Evolutionary conservation across 1,140 invertebrate species (phyloP).

Genomic region (Mactra quadrangularis): DNA sequence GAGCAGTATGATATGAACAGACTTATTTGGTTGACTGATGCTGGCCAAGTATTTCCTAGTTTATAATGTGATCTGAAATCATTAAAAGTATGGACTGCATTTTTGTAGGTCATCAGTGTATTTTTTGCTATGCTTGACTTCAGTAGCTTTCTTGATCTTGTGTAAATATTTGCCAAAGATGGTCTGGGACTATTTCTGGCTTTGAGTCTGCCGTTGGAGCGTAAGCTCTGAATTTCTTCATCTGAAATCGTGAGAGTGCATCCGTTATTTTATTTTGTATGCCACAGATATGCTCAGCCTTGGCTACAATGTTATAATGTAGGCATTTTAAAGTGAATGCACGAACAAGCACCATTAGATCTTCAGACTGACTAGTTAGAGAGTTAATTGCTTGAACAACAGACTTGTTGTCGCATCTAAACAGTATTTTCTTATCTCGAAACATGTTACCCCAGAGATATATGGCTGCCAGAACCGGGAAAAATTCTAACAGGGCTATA

Average conservation of each 20-base stretch:
- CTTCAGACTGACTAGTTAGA: background rate
- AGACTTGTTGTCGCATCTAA: background rate
- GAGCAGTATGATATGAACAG: constrained; percentile 19
- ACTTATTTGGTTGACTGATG: background rate
- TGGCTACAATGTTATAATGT: background rate
- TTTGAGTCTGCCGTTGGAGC: no score
- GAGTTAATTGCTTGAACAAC: background rate
- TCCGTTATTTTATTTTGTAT: background rate
- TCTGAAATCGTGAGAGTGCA: background rate
- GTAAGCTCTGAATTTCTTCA: constrained; percentile 14
- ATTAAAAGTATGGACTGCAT: no score
- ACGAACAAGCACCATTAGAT: background rate
- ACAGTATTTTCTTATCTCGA: background rate
- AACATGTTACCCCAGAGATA: background rate
- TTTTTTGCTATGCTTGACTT: no score
- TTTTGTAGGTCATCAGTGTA: no score
- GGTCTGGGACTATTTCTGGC: no score
- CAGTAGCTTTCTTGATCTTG: constrained; percentile 17
- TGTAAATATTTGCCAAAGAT: background rate
- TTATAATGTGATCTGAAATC: background rate
- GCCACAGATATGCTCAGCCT: background rate
- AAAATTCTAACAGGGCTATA: constrained; percentile 1
- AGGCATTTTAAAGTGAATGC: background rate
- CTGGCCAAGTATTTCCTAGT: background rate
- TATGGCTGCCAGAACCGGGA: background rate